Evolutionary conservation across 2,113 vertebrate species (phyloP).

Genomic region (Chrysemys picta): DNA sequence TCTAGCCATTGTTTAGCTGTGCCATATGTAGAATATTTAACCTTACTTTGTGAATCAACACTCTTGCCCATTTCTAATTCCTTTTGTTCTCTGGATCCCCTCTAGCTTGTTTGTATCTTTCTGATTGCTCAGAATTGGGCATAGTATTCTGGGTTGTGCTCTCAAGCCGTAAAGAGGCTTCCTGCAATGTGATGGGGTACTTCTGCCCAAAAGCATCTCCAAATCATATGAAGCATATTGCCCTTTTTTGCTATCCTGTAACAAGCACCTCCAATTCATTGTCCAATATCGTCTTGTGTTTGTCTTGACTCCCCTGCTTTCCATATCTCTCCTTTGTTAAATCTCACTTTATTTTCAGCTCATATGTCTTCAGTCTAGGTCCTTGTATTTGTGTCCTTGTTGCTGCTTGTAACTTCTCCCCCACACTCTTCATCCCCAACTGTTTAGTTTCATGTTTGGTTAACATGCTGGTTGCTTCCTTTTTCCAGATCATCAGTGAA

Average conservation of each 20-base stretch:
- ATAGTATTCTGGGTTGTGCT: not conserved
- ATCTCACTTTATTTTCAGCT: not conserved
- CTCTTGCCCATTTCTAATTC: not conserved
- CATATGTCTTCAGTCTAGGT: not conserved
- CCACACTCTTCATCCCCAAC: not conserved
- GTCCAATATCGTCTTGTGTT: not conserved
- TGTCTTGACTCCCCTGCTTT: not conserved
- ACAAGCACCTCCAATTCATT: not conserved
- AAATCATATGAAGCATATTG: fast-evolving
- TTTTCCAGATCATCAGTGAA: not conserved
- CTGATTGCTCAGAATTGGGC: not conserved
- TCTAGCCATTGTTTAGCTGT: not conserved
- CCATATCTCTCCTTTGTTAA: not conserved
- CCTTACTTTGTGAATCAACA: fast-evolving
- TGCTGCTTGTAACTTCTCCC: not conserved
- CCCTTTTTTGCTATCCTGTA: not conserved
- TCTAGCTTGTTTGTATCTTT: not conserved
- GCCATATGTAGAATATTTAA: not conserved
- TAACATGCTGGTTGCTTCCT: not conserved
- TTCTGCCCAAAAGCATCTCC: not conserved
- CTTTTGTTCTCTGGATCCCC: not conserved
- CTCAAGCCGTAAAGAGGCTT: not conserved
- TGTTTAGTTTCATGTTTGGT: not conserved
- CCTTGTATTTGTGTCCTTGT: not conserved
- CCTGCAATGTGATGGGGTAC: not conserved